phyloP scores from a whole-genome alignment of 2,888 invertebrate genomes.

The Tiphia femorata region DNA sequence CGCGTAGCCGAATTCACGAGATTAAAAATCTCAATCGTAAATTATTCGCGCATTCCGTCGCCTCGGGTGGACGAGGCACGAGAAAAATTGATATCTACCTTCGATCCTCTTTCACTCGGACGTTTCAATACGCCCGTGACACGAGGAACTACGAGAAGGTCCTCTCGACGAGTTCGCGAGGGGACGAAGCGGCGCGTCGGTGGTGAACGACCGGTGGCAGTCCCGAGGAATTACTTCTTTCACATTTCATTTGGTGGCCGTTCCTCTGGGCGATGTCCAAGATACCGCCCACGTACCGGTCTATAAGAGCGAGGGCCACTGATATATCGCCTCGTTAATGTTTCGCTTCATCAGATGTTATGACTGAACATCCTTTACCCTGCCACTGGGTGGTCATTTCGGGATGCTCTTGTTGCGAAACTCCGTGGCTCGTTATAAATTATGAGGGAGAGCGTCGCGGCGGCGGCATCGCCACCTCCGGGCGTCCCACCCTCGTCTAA shows the following conservation, averaged over 20 bases:
- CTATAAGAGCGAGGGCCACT: conserved; percentile 41
- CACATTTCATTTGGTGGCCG: conserved; percentile 53
- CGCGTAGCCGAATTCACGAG: no score
- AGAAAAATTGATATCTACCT: no score
- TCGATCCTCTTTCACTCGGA: not conserved
- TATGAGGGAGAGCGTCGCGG: conserved; percentile 41
- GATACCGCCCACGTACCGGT: conserved; percentile 50
- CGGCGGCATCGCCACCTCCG: conserved; percentile 13
- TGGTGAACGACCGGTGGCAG: conserved; percentile 36
- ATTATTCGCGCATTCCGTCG: no score
- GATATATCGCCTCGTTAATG: conserved; percentile 66
- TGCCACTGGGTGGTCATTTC: conserved; percentile 66
- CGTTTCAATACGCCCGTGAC: no score
- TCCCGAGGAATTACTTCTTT: conserved; percentile 54
- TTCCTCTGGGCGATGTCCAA: conserved; percentile 59
- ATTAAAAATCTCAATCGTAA: no score
- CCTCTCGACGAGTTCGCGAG: not conserved
- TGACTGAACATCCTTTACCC: conserved; percentile 63
- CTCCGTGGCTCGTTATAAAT: conserved; percentile 56
- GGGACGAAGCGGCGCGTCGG: not conserved
- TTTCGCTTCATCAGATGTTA: conserved; percentile 66
- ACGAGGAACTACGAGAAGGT: no score
- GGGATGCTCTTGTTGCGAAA: conserved; percentile 61
- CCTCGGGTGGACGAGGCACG: no score
- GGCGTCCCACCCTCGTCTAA: no score